These are phyloP conservation scores for Marmota monax DNA, from an alignment of 2,113 vertebrate species.

Conservation along the genomic window DNA sequence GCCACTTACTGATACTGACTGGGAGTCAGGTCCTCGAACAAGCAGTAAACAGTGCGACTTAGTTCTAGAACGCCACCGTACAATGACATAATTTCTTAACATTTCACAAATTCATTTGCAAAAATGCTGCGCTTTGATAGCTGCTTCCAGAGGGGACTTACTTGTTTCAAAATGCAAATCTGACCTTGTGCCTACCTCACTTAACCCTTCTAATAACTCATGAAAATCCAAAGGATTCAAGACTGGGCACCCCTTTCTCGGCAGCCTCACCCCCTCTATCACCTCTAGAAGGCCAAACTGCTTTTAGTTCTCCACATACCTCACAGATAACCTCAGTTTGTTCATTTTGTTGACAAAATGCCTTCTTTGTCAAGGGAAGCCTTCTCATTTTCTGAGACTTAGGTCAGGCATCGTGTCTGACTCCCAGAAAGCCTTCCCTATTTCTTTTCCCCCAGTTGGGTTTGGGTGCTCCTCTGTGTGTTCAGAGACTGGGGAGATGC, in stretches of 20 bases:
- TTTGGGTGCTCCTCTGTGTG: background rate
- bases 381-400: background rate
- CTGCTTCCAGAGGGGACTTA: background rate
- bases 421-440: background rate
- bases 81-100: background rate
- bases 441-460: background rate
- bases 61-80: background rate
- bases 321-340: background rate
- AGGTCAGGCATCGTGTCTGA: background rate
- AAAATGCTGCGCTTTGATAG: background rate
- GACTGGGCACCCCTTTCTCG: background rate
- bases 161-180: conserved; percentile 46
- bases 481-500: background rate
- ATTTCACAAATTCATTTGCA: background rate
- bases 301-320: background rate
- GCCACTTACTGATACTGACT: conserved; percentile 73
- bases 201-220: background rate
- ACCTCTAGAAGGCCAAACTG: background rate
- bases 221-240: background rate
- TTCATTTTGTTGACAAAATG: conserved; percentile 1
- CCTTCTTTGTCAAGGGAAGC: background rate
- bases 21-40: conserved; percentile 1
- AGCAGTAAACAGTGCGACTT: conserved; percentile 6
- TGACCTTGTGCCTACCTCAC: background rate
- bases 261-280: background rate